Percentiles rank a stretch among this genome's conserved stretches.
phyloP scores from a whole-genome alignment of 2,797 vertebrate genomes.

The Uromys caudimaculatus region DNA sequence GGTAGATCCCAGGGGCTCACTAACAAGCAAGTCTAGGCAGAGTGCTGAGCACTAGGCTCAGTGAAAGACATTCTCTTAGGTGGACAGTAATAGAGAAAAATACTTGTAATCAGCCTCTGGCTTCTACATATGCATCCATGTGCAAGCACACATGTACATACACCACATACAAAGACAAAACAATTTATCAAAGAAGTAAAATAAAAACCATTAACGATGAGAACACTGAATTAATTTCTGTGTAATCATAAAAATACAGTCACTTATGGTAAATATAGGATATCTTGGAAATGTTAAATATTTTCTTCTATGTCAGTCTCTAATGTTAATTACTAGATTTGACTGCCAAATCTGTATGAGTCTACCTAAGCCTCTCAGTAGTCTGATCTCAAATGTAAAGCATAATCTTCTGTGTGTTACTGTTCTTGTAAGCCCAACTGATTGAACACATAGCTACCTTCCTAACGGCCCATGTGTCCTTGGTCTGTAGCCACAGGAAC shows the following conservation, averaged over 20 bases:
- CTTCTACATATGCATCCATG: no score
- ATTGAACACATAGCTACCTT: background rate
- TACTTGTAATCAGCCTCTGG: background rate
- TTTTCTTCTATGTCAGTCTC: background rate
- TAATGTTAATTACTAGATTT: background rate
- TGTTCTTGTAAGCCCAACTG: background rate
- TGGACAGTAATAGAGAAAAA: background rate
- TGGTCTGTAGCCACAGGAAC: background rate
- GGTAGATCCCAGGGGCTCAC: background rate
- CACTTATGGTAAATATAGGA: background rate
- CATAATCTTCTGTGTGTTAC: background rate
- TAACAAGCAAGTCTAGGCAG: background rate
- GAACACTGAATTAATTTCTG: background rate
- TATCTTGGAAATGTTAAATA: background rate
- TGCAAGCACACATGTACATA: background rate
- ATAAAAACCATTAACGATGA: background rate
- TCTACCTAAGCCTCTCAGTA: background rate
- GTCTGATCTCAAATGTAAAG: background rate
- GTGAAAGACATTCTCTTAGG: background rate
- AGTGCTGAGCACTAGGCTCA: background rate
- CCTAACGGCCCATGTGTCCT: background rate
- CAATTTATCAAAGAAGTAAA: background rate
- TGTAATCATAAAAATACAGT: background rate
- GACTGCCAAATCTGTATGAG: background rate
- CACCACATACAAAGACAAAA: background rate